Base-by-base conservation (phyloP, 2,797 vertebrate genomes). In the Ambastaia sidthimunki region DNA sequence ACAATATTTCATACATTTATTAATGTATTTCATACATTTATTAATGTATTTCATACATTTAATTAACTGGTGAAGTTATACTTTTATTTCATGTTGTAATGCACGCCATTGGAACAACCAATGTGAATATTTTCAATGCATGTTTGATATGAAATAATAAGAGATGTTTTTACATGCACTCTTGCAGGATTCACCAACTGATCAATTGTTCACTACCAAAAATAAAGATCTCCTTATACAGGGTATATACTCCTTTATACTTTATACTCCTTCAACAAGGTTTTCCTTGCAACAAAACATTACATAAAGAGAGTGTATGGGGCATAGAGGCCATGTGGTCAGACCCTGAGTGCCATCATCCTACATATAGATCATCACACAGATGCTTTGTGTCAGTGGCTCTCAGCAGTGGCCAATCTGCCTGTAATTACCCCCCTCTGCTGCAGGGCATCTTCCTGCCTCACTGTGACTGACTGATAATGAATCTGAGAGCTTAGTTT, bases 321-420 rank as follows among this genome's bases (percentile, higher is more conserved):
- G 47, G 16, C 48, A 21, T 10, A 34, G 60, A 72, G 68, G 31
- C 11, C 76, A 37, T 79, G 73, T 59, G 34, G 79, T 70, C 60
- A 72, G 74, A 52, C 55, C 70, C 34, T 62, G 81, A 84, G 62
- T 81, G 71, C 54, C 13, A 21, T 78, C 44, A 52, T 74, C 65
- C 63, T 80, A 57, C 55, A 72, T 78, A 50, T 44, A 60, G 52
- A 47, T 84, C 79, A 74, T 83, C 75, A 81, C 60, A 60, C 57
- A 78, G 72, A 83, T 63, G 15, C 75, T 70, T 74, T 70, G 83
- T 67, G 77, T 70, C 78, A 81, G 62, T 41, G 71, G 78, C 62
- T 79, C 62, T 37, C 80, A 82, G 78, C 82, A 80, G 80, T 71
- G 60, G 80, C 85, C 80, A 86, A 67, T 84, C 78, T 75, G 80